A percentile compares a stretch with the other conserved stretches of the same genome.
Conservation (phyloP, 1,140 invertebrate species). For the Papilio aristodemus region DNA sequence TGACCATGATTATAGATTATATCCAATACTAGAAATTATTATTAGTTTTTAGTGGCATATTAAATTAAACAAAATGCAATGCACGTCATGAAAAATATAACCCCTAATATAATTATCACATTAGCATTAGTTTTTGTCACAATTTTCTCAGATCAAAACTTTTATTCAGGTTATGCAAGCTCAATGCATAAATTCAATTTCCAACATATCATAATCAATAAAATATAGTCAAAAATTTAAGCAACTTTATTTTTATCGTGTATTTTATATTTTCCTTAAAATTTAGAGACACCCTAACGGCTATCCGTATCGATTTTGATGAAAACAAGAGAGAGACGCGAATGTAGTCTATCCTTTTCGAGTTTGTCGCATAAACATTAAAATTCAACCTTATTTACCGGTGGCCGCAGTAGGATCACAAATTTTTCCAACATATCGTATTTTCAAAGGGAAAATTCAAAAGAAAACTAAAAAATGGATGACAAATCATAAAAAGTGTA, state of each 20-base stretch:
- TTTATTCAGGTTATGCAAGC: too few relatives aligned
- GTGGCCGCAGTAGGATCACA: constrained; percentile 39
- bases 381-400: constrained; percentile 61
- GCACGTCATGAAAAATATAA: too few relatives aligned
- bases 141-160: too few relatives aligned
- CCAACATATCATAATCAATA: too few relatives aligned
- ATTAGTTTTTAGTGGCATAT: too few relatives aligned
- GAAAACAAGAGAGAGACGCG: constrained; percentile 53
- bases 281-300: constrained; percentile 56
- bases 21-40: too few relatives aligned
- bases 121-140: too few relatives aligned
- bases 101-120: too few relatives aligned
- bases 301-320: constrained; percentile 64
- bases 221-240: too few relatives aligned
- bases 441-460: background rate
- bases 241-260: too few relatives aligned
- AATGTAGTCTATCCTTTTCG: constrained; percentile 54
- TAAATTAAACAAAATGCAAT: too few relatives aligned
- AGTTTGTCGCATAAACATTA: constrained; percentile 71
- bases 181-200: too few relatives aligned
- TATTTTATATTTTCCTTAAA: background rate
- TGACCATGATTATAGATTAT: constrained; percentile 1
- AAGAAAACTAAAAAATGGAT: constrained; percentile 4
- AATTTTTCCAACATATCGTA: constrained; percentile 35
- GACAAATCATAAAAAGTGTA: constrained; percentile 1